Base-by-base conservation (phyloP, 2,888 invertebrate genomes). In the Tetragonula carbonaria region DNA sequence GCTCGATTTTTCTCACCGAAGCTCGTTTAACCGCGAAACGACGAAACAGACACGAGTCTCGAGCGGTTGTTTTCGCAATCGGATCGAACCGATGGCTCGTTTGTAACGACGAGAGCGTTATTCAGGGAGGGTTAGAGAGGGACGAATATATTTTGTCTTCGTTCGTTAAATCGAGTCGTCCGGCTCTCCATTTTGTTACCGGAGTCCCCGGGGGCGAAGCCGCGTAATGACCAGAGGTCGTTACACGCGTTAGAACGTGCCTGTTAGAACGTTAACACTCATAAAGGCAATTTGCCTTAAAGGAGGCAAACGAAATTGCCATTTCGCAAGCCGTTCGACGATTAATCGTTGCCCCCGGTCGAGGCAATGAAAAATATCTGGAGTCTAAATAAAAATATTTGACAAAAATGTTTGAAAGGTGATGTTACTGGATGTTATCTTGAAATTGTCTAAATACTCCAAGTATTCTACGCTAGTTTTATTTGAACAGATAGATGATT, bases 161-260 rank as follows among this genome's bases (percentile, higher is more conserved):
- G 80, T 70, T 45, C 67, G 53, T 82, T 76, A 79, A 87, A 88
- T 85, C 77, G 87, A 84, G 82, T 66, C 80, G 82, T 80, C 74
- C 78, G 68, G 72, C 57, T 73, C 74, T 62, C 66, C 81, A 78
- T 87, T 85, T 87, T 72, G 85, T 80, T 82, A 74, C 71, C 62
- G 28, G 59, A 74, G 68, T 78, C 82, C 85, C 82, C 65, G 51
- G 3, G 63, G 72, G 81, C 71, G 55, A 86, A 84, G 77, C 83
- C 73, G 62, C 74, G 72, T 83, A 88, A 88, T 80, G 80, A 83
- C 85, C 81, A 72, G 82, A 71, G 72, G 74, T 80, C 78, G 88
- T 88, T 86, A 82, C 82, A 67, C 74, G 72, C 74, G 76, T 85
- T 78, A 72, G 38, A 74, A 80, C 80, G 57, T 38, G 51, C 78